Percentiles rank a stretch among this genome's conserved stretches.
Evolutionary conservation across 2,113 vertebrate genomes (phyloP).

Genomic region (Edolisoma coerulescens): DNA sequence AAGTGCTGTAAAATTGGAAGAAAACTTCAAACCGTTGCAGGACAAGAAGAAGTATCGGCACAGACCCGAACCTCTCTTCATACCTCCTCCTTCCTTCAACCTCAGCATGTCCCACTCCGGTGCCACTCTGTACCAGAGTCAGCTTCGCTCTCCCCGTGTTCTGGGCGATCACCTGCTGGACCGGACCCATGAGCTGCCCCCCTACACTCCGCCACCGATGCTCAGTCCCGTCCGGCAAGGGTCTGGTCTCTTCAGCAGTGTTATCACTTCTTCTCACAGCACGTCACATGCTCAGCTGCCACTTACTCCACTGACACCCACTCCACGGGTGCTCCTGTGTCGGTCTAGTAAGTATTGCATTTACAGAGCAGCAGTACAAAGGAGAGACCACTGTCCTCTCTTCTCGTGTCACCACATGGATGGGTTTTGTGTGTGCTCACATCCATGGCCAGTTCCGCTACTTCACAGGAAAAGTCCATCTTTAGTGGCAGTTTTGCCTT

Average conservation of each 20-base stretch:
- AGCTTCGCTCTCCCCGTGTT: slow-evolving; percentile 78
- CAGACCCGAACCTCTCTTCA: slow-evolving; percentile 82
- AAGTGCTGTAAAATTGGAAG: slow-evolving; percentile 59
- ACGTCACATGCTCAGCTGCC: slow-evolving; percentile 69
- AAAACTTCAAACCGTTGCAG: slow-evolving; percentile 58
- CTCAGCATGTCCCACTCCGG: slow-evolving; percentile 66
- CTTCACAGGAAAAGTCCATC: not conserved
- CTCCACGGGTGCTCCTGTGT: slow-evolving; percentile 76
- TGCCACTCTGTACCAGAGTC: slow-evolving; percentile 84
- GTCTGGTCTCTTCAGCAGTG: slow-evolving; percentile 84
- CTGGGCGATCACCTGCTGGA: slow-evolving; percentile 75
- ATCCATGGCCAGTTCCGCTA: not conserved
- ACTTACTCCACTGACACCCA: slow-evolving; percentile 75
- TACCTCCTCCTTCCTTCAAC: slow-evolving; percentile 78
- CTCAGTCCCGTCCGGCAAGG: slow-evolving; percentile 86
- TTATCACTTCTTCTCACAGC: slow-evolving; percentile 64
- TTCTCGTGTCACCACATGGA: not conserved
- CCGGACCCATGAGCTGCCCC: slow-evolving; percentile 64
- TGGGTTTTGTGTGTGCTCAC: not conserved
- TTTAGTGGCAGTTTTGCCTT: not conserved
- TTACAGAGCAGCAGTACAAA: not conserved
- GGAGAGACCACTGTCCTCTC: not conserved
- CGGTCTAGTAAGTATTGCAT: slow-evolving; percentile 75
- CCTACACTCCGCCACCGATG: slow-evolving; percentile 87
- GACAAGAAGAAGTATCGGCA: slow-evolving; percentile 82